Conservation (phyloP, 2,888 invertebrate species). For the Sinelater perroti region DNA sequence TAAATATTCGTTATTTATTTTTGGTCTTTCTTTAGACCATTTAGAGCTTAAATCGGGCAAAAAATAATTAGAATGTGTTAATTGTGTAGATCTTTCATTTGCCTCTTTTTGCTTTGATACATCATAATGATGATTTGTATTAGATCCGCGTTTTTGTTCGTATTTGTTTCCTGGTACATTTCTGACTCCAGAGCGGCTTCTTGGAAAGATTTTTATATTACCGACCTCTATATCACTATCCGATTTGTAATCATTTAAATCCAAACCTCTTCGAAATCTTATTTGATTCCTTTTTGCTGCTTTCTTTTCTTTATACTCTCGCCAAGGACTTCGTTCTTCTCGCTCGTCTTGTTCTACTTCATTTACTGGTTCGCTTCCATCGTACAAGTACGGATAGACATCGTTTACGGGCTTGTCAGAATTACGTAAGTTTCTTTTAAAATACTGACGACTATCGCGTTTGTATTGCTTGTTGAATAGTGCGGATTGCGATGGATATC, state of each 20-base stretch:
- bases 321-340: constrained; percentile 8
- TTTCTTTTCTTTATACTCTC: neutral
- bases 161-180: constrained; percentile 41
- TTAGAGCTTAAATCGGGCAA: too few relatives aligned
- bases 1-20: too few relatives aligned
- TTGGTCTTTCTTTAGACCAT: neutral
- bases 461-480: too few relatives aligned
- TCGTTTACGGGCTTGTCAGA: constrained; percentile 15
- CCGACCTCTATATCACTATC: constrained; percentile 30
- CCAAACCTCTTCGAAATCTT: constrained; percentile 22
- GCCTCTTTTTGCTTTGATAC: neutral
- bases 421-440: neutral
- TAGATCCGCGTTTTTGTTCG: neutral
- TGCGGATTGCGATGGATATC: neutral
- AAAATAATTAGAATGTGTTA: too few relatives aligned
- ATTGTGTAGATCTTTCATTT: too few relatives aligned
- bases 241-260: constrained; percentile 28
- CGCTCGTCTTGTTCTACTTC: constrained; percentile 5
- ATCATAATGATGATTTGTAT: neutral
- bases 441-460: neutral
- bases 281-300: neutral
- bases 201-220: constrained; percentile 37
- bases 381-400: constrained; percentile 20
- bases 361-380: constrained; percentile 1
- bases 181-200: constrained; percentile 34